Conservation (phyloP, 2,888 invertebrate species). For the Fragum whitleyi region DNA sequence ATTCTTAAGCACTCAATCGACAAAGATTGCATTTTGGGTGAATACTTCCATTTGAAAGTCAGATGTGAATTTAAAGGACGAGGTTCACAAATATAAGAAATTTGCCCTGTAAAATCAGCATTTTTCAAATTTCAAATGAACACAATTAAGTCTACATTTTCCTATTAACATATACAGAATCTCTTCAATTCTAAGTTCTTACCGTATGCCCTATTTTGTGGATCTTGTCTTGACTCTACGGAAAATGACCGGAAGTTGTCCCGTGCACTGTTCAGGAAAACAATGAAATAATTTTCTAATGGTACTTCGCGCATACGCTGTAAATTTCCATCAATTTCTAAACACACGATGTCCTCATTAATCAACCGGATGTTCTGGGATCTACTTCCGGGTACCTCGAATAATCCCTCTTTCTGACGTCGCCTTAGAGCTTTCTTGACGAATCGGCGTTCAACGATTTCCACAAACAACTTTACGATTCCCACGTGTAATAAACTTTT, state of each 20-base stretch:
- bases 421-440: constrained; percentile 63
- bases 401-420: constrained; percentile 66
- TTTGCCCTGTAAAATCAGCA: too few species aligned
- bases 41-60: too few species aligned
- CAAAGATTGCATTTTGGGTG: too few species aligned
- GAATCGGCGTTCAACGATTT: constrained; percentile 69
- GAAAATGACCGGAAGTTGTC: constrained; percentile 70
- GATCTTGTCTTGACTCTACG: constrained; percentile 66
- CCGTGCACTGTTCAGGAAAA: constrained; percentile 66
- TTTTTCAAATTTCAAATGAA: too few species aligned
- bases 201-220: constrained; percentile 66
- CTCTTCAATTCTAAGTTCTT: background rate
- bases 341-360: constrained; percentile 67
- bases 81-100: too few species aligned
- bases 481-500: constrained; percentile 63
- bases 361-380: constrained; percentile 61
- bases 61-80: too few species aligned
- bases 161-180: too few species aligned
- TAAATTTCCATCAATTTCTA: constrained; percentile 69
- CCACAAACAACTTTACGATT: constrained; percentile 66
- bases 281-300: constrained; percentile 67
- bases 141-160: too few species aligned
- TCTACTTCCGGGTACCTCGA: constrained; percentile 69
- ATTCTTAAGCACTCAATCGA: too few species aligned
- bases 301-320: constrained; percentile 66